Conservation (phyloP, 2,888 invertebrate species). For the Keiferia lycopersicella region DNA sequence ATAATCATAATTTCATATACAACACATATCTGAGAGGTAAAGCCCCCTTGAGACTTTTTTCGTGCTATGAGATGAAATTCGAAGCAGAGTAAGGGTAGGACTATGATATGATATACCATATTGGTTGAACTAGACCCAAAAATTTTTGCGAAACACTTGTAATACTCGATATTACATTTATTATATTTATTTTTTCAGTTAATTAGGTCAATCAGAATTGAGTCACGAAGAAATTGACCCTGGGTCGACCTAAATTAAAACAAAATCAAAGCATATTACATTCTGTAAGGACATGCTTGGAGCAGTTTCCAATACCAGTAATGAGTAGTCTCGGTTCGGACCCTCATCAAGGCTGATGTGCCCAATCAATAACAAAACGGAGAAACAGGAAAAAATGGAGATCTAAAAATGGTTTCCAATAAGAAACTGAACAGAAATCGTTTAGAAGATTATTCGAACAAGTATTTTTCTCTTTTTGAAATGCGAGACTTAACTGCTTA, state of each 20-base stretch:
- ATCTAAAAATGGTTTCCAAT: not conserved
- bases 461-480: too few species aligned
- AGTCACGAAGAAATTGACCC: conserved; percentile 23
- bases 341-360: conserved; percentile 50
- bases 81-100: too few species aligned
- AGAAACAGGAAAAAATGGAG: conserved; percentile 41
- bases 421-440: not conserved
- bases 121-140: too few species aligned
- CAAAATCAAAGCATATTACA: conserved; percentile 12
- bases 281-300: conserved; percentile 9
- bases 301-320: conserved; percentile 44
- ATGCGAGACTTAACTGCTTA: too few species aligned
- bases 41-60: too few species aligned
- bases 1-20: too few species aligned
- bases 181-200: not conserved
- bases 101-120: too few species aligned
- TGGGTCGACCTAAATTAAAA: conserved; percentile 20
- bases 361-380: conserved; percentile 54
- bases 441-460: not conserved
- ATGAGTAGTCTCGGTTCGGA: conserved; percentile 40
- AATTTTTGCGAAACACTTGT: too few species aligned
- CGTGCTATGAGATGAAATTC: too few species aligned
- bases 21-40: too few species aligned
- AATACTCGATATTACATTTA: too few species aligned
- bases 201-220: conserved; percentile 6